Conservation (phyloP, 92 coral and sea anemone genomes). For the Zoanthus sansibaricus region DNA sequence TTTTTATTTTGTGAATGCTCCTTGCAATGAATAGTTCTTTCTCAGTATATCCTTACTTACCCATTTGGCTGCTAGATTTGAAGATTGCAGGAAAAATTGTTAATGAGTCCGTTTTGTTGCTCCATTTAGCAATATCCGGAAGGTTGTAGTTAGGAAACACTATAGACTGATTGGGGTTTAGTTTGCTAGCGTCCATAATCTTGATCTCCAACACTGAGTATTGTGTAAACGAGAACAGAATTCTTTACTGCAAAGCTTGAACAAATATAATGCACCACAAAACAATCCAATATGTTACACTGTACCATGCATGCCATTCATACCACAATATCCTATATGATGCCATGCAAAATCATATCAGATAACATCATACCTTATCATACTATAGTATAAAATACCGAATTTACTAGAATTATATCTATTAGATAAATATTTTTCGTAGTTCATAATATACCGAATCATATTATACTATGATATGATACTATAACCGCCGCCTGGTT, state of each 20-base stretch:
- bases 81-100: constrained; percentile 75
- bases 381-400: no score
- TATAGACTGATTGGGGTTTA: constrained; percentile 69
- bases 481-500: no score
- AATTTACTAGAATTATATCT: no score
- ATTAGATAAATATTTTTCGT: no score
- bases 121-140: constrained; percentile 87
- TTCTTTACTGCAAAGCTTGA: neutral
- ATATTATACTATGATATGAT: no score
- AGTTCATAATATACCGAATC: no score
- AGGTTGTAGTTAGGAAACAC: constrained; percentile 87
- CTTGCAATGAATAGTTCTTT: no score
- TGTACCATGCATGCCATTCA: no score
- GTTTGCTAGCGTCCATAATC: constrained; percentile 61
- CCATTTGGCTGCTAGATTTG: constrained; percentile 52
- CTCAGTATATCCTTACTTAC: constrained; percentile 28
- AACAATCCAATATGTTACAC: neutral
- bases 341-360: no score
- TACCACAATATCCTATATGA: no score
- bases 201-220: constrained; percentile 72
- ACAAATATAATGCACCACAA: neutral
- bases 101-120: constrained; percentile 70
- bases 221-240: neutral
- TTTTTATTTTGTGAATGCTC: no score
- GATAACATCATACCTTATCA: no score